Evolutionary conservation across 2,113 vertebrate genomes (phyloP).

Genomic region (Opisthocomus hoazin): DNA sequence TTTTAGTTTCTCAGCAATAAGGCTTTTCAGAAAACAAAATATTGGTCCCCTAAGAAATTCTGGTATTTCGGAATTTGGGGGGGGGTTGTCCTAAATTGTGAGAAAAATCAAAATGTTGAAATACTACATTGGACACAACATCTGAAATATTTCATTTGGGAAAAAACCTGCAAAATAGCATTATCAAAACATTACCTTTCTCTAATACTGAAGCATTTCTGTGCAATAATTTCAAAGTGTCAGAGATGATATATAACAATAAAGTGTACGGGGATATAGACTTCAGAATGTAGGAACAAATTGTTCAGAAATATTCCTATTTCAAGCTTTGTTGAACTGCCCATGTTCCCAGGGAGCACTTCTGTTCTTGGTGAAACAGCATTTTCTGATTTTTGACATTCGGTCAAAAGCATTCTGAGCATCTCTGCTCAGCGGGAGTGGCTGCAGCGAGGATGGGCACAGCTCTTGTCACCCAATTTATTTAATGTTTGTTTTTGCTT

Average conservation of each 20-base stretch:
- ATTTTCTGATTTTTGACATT: slow-evolving; percentile 7
- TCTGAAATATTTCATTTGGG: background rate
- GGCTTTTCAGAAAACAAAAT: background rate
- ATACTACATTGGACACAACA: background rate
- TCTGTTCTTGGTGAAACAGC: slow-evolving; percentile 23
- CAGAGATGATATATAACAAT: slow-evolving; percentile 27
- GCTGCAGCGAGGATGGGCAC: background rate
- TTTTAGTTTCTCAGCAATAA: slow-evolving; percentile 18
- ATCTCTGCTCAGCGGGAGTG: background rate
- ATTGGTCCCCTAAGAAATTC: slow-evolving; percentile 7
- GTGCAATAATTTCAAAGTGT: slow-evolving; percentile 6
- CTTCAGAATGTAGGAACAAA: slow-evolving; percentile 40
- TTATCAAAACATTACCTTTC: background rate
- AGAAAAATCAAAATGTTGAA: slow-evolving; percentile 13
- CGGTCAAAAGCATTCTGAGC: background rate
- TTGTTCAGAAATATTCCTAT: slow-evolving; percentile 46
- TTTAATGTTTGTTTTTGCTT: slow-evolving; percentile 22
- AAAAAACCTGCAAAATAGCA: background rate
- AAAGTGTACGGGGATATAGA: slow-evolving; percentile 5
- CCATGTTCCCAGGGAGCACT: background rate
- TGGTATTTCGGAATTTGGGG: background rate
- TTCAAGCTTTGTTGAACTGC: slow-evolving; percentile 36
- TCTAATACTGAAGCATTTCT: background rate
- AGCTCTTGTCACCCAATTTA: slow-evolving; percentile 5
- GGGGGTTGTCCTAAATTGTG: background rate